phyloP scores from a whole-genome alignment of 2,888 invertebrate genomes.

The Agrochola circellaris region DNA sequence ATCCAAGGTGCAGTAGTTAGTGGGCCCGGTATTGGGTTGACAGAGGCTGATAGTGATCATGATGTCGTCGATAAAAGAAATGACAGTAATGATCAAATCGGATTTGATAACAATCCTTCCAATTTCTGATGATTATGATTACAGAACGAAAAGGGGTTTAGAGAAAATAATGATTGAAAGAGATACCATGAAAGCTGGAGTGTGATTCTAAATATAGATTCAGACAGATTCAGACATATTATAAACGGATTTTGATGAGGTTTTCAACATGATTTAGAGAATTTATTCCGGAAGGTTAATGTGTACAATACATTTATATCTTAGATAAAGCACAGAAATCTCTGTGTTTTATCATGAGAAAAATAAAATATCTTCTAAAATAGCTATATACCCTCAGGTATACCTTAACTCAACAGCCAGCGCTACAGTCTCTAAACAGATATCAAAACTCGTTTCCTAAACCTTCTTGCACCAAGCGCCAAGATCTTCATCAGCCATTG shows the following conservation, averaged over 20 bases:
- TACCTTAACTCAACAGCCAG: neutral
- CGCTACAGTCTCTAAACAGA: neutral
- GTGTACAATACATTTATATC: no score
- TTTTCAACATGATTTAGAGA: no score
- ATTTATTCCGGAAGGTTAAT: no score
- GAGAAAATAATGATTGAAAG: no score
- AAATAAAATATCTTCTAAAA: neutral
- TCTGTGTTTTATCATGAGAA: neutral
- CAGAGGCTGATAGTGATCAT: neutral
- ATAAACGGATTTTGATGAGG: no score
- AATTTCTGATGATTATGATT: neutral
- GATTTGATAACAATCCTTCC: neutral
- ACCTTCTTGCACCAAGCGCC: neutral
- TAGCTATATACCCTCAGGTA: neutral
- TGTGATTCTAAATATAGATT: no score
- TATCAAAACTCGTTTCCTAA: neutral
- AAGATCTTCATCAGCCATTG: neutral
- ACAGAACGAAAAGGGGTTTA: no score
- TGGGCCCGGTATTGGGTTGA: neutral
- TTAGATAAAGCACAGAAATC: no score
- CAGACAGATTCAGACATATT: no score
- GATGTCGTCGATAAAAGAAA: neutral
- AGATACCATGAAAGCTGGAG: no score
- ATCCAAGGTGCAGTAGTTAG: neutral
- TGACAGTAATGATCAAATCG: neutral